Percentiles rank a stretch among this genome's conserved stretches.
These are phyloP conservation scores for Leptinotarsa lineolata DNA, from an alignment of 1,140 invertebrate species.

Conservation along the genomic window DNA sequence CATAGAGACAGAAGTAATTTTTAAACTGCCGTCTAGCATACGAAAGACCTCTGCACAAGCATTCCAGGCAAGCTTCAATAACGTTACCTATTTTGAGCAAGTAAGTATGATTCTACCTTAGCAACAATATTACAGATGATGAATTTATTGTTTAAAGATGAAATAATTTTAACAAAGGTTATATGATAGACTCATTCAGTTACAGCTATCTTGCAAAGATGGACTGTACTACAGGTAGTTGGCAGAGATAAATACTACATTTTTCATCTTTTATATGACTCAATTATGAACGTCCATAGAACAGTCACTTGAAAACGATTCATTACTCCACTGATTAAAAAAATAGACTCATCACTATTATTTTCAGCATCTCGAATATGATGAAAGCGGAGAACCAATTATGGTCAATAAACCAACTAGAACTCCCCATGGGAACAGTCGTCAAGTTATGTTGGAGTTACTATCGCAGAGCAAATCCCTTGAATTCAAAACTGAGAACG, in stretches of 20 bases:
- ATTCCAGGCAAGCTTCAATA: conserved; percentile 34
- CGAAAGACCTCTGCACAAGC: conserved; percentile 24
- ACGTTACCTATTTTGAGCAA: conserved; percentile 34
- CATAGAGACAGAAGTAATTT: conserved; percentile 30
- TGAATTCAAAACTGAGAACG: conserved; percentile 24
- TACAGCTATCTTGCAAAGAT: background rate
- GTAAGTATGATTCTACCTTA: conserved; percentile 24
- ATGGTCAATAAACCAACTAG: conserved; percentile 20
- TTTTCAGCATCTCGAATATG: conserved; percentile 27
- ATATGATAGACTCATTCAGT: background rate
- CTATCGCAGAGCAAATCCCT: conserved; percentile 25
- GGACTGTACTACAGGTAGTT: no score
- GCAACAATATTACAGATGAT: background rate
- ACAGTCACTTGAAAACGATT: background rate
- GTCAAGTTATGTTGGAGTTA: conserved; percentile 25
- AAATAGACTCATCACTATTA: background rate
- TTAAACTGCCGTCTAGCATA: conserved; percentile 28
- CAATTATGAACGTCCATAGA: background rate
- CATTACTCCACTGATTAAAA: background rate
- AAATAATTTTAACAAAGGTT: background rate
- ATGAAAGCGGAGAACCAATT: background rate
- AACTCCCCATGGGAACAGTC: conserved; percentile 16
- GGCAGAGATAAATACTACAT: no score
- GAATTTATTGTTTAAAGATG: background rate
- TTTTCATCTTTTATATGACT: background rate